phyloP scores from a whole-genome alignment of 2,113 vertebrate genomes.

The Rhodinocichla rosea region DNA sequence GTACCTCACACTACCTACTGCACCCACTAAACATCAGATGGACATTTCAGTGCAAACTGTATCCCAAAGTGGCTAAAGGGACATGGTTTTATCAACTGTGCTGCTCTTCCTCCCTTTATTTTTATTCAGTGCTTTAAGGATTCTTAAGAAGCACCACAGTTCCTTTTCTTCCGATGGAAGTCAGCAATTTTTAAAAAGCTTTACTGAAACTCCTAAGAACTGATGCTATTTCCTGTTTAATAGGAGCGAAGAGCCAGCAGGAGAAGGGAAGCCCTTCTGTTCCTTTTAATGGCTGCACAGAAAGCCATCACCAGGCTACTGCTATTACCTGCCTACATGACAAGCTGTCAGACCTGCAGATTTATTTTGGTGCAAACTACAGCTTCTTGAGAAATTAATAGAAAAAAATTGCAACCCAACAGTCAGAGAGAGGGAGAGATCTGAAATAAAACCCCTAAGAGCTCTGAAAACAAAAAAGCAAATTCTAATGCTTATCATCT shows the following conservation, averaged over 20 bases:
- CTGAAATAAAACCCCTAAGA: neutral
- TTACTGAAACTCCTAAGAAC: neutral
- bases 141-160: neutral
- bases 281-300: neutral
- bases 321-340: neutral
- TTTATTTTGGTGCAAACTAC: neutral
- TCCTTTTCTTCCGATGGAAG: neutral
- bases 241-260: neutral
- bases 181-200: neutral
- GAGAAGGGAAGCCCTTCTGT: neutral
- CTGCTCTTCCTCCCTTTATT: neutral
- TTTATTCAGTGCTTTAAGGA: neutral
- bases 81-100: neutral
- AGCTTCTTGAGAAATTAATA: neutral
- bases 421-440: neutral
- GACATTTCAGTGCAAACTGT: neutral
- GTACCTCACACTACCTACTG: neutral
- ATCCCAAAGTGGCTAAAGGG: neutral
- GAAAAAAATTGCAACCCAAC: neutral
- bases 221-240: neutral
- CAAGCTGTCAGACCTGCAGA: neutral
- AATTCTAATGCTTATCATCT: neutral
- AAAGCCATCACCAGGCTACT: neutral
- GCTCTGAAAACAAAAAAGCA: neutral
- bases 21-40: neutral